Percentiles rank a stretch among this genome's conserved stretches.
phyloP scores from a whole-genome alignment of 2,888 invertebrate species.

The Mimumesa dahlbomi region DNA sequence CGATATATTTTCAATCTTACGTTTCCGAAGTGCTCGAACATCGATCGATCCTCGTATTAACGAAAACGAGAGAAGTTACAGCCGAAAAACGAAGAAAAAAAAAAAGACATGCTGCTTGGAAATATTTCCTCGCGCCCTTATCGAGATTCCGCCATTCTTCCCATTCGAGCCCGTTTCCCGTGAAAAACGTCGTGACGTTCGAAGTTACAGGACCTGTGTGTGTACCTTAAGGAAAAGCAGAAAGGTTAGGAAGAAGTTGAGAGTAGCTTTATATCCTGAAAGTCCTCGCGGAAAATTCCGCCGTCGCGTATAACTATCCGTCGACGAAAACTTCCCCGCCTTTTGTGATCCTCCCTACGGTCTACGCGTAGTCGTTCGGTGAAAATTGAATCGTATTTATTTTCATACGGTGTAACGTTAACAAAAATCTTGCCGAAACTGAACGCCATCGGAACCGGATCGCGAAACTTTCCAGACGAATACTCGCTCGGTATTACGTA shows the following conservation, averaged over 20 bases:
- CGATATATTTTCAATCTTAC: no score
- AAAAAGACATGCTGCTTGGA: slow-evolving; percentile 26
- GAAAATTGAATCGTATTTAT: no score
- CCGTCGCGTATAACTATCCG: neutral
- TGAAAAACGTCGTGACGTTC: slow-evolving; percentile 23
- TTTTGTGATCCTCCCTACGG: neutral
- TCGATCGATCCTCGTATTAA: neutral
- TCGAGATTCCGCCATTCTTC: slow-evolving; percentile 48
- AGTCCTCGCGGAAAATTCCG: neutral
- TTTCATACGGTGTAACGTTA: no score
- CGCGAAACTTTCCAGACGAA: no score
- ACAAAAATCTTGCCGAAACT: no score
- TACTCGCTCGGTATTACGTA: no score
- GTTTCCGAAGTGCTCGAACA: neutral
- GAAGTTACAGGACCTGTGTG: neutral
- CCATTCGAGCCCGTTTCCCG: slow-evolving; percentile 34
- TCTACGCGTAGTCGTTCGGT: no score
- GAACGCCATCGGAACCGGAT: no score
- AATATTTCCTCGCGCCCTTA: slow-evolving; percentile 49
- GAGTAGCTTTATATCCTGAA: neutral
- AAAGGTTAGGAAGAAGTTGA: slow-evolving; percentile 9
- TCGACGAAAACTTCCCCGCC: neutral
- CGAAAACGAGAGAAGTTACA: slow-evolving; percentile 39
- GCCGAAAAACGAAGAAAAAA: neutral
- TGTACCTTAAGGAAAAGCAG: slow-evolving; percentile 18